phyloP scores from a whole-genome alignment of 2,888 invertebrate genomes.

The Andrena minutula region DNA sequence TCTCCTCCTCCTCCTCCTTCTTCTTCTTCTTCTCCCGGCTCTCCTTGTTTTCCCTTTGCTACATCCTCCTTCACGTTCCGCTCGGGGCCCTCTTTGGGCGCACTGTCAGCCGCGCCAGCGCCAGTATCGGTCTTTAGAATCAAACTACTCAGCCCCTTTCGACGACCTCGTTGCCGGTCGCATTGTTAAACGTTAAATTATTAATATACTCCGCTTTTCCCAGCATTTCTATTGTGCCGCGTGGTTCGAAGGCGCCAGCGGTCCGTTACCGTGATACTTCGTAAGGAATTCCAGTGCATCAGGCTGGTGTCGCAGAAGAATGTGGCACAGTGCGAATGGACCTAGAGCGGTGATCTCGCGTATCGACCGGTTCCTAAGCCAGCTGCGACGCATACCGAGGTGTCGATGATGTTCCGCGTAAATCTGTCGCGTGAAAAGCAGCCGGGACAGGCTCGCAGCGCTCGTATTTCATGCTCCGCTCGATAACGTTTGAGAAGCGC shows the following conservation, averaged over 20 bases:
- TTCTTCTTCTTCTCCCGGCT: slow-evolving; percentile 10
- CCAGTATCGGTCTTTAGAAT: slow-evolving; percentile 38
- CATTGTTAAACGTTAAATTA: slow-evolving; percentile 16
- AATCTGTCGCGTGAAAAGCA: not conserved
- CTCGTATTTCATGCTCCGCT: not conserved
- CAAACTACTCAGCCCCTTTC: slow-evolving; percentile 29
- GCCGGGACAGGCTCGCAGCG: not conserved
- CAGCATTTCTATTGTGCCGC: not conserved
- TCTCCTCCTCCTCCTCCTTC: slow-evolving; percentile 39
- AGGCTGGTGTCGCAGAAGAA: no score
- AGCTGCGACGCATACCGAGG: not conserved
- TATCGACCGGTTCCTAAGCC: not conserved
- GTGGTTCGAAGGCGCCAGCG: not conserved
- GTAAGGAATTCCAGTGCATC: not conserved
- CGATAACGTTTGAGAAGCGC: slow-evolving; percentile 12
- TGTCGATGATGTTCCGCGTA: not conserved
- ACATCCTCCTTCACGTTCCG: slow-evolving; percentile 27
- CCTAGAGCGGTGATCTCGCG: not conserved
- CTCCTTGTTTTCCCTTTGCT: slow-evolving; percentile 38
- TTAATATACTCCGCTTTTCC: slow-evolving; percentile 30
- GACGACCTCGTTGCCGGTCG: slow-evolving; percentile 14
- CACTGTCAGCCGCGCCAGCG: slow-evolving; percentile 47
- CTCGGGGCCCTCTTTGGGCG: slow-evolving; percentile 52
- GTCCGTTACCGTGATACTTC: not conserved
- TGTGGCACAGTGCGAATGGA: no score